These are phyloP conservation scores for Rhizoglyphus robini DNA, from an alignment of 1,140 invertebrate genomes.

Conservation along the genomic window DNA sequence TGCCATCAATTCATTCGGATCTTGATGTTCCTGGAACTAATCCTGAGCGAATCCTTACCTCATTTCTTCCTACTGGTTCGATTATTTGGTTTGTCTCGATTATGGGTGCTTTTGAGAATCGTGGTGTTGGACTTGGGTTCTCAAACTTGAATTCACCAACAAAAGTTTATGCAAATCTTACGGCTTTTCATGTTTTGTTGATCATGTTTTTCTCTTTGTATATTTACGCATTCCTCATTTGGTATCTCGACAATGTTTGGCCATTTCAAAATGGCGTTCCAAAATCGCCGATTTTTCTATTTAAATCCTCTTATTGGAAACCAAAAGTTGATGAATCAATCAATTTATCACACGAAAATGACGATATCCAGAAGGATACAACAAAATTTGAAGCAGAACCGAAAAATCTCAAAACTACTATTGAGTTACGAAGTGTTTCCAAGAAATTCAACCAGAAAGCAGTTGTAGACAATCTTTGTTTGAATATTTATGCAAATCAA, in stretches of 20 bases:
- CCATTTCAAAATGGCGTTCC: constrained; percentile 40
- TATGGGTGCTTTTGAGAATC: neutral
- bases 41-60: neutral
- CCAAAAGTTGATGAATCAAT: neutral
- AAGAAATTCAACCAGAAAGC: constrained; percentile 42
- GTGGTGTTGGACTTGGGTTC: neutral
- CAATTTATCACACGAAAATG: neutral
- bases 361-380: constrained; percentile 23
- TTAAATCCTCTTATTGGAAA: constrained; percentile 41
- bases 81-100: neutral
- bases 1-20: neutral
- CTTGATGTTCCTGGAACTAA: neutral
- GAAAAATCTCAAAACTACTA: constrained; percentile 34
- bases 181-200: constrained; percentile 22
- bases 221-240: constrained; percentile 25
- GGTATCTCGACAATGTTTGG: constrained; percentile 31
- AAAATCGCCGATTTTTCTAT: constrained; percentile 39
- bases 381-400: constrained; percentile 38
- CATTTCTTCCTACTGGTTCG: neutral
- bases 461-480: constrained; percentile 40
- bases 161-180: constrained; percentile 25
- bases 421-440: constrained; percentile 39
- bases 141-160: neutral
- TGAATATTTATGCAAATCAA: constrained; percentile 46
- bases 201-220: constrained; percentile 24